phyloP scores from a whole-genome alignment of 2,113 vertebrate genomes.

The Phalacrocorax aristotelis region DNA sequence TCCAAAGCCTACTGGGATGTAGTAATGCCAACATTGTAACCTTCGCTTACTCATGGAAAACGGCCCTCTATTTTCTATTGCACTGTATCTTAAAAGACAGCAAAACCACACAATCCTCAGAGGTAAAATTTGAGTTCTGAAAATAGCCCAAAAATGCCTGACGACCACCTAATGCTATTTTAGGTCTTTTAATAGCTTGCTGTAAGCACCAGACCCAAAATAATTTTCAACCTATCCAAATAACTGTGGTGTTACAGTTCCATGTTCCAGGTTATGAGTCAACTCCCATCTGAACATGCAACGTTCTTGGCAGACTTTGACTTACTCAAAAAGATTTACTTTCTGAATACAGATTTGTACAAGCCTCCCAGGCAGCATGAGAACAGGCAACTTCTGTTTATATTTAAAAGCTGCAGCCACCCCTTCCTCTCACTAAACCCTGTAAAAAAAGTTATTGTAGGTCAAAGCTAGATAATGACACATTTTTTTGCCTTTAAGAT shows the following conservation, averaged over 20 bases:
- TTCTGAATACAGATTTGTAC: background rate
- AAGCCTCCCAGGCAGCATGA: background rate
- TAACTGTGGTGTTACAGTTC: background rate
- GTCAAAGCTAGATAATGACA: background rate
- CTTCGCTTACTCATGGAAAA: background rate
- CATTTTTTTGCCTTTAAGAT: background rate
- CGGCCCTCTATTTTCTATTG: background rate
- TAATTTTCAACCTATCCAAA: background rate
- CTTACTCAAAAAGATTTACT: background rate
- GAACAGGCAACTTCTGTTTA: background rate
- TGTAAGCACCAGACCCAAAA: background rate
- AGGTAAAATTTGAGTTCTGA: background rate
- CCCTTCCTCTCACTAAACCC: background rate
- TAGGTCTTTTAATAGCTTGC: background rate
- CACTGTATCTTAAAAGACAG: background rate
- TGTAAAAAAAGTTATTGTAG: background rate
- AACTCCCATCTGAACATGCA: background rate
- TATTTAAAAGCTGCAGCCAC: background rate
- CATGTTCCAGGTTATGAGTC: background rate
- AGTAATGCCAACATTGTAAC: background rate
- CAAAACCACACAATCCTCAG: background rate
- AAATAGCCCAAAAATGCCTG: background rate
- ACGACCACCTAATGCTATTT: background rate
- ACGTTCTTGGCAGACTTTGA: background rate
- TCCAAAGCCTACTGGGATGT: background rate